Conservation (phyloP, 2,888 invertebrate species). For the Cataglyphis livida region DNA sequence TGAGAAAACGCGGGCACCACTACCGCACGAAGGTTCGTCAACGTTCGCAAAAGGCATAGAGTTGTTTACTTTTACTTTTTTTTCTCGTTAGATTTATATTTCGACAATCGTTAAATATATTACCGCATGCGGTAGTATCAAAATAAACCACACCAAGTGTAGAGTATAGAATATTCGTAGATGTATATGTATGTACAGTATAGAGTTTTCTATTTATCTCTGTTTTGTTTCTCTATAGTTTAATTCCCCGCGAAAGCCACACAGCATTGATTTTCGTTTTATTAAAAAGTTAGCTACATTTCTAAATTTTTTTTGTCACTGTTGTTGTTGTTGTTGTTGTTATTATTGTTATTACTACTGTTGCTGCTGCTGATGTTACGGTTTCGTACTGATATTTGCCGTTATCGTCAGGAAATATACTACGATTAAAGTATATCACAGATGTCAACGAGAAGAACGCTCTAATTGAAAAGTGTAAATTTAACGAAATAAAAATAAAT, state of each 20-base stretch:
- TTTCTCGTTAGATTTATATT: constrained; percentile 71
- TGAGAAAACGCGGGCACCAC: constrained; percentile 68
- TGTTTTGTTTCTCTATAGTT: constrained; percentile 50
- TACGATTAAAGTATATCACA: constrained; percentile 85
- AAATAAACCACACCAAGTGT: constrained; percentile 85
- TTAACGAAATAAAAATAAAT: constrained; percentile 74
- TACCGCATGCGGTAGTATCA: constrained; percentile 83
- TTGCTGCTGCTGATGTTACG: constrained; percentile 51
- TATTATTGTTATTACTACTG: constrained; percentile 59
- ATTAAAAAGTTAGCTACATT: constrained; percentile 77
- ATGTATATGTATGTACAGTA: constrained; percentile 81
- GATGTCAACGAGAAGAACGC: constrained; percentile 83
- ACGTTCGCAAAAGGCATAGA: constrained; percentile 82
- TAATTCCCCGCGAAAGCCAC: constrained; percentile 42
- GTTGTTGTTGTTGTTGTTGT: constrained; percentile 57
- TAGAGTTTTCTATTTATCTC: constrained; percentile 65
- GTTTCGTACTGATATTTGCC: constrained; percentile 60
- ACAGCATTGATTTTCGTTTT: constrained; percentile 55
- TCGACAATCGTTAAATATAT: constrained; percentile 79
- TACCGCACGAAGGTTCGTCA: constrained; percentile 80
- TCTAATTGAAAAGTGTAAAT: constrained; percentile 76
- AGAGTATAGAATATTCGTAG: constrained; percentile 82
- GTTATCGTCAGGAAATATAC: constrained; percentile 79
- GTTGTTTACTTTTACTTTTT: constrained; percentile 67
- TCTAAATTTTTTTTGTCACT: constrained; percentile 66